These are phyloP conservation scores for Pseudomugil tenellus DNA, from an alignment of 2,797 vertebrate genomes.

Conservation along the genomic window DNA sequence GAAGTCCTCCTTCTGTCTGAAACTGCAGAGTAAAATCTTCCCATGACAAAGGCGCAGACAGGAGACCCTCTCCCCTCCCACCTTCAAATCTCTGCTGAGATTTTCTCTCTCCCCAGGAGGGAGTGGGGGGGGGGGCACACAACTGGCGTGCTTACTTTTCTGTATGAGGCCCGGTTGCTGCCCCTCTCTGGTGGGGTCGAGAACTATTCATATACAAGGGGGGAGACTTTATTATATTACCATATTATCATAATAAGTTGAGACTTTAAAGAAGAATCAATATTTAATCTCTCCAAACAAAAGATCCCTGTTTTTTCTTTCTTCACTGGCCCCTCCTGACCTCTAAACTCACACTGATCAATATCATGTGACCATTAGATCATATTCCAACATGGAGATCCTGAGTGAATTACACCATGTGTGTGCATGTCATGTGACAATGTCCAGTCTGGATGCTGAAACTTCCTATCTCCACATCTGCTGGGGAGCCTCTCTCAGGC, in stretches of 20 bases:
- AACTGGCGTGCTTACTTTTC: constrained; percentile 33
- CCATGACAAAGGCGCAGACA: constrained; percentile 79
- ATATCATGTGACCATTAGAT: constrained; percentile 35
- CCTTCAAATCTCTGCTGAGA: constrained; percentile 55
- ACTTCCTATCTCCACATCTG: background rate
- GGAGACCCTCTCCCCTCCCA: constrained; percentile 67
- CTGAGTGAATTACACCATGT: constrained; percentile 10
- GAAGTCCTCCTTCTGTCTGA: constrained; percentile 24
- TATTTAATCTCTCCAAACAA: background rate
- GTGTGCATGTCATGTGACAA: constrained; percentile 9
- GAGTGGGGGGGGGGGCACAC: background rate
- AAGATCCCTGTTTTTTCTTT: background rate
- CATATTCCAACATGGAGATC: constrained; percentile 12
- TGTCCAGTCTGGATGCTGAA: background rate
- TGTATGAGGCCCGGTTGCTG: constrained; percentile 40
- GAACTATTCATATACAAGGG: constrained; percentile 12
- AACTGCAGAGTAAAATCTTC: constrained; percentile 60
- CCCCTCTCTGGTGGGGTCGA: constrained; percentile 52
- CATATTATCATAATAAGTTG: background rate
- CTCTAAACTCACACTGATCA: constrained; percentile 44
- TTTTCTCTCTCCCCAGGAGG: constrained; percentile 51
- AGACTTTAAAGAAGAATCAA: background rate
- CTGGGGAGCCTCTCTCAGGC: constrained; percentile 7
- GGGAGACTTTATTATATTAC: background rate
- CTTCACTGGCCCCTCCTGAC: constrained; percentile 15